Percentiles rank a stretch among this genome's conserved stretches.
Evolutionary conservation across 2,113 vertebrate species (phyloP).

Genomic region (Paradoxurus hermaphroditus): DNA sequence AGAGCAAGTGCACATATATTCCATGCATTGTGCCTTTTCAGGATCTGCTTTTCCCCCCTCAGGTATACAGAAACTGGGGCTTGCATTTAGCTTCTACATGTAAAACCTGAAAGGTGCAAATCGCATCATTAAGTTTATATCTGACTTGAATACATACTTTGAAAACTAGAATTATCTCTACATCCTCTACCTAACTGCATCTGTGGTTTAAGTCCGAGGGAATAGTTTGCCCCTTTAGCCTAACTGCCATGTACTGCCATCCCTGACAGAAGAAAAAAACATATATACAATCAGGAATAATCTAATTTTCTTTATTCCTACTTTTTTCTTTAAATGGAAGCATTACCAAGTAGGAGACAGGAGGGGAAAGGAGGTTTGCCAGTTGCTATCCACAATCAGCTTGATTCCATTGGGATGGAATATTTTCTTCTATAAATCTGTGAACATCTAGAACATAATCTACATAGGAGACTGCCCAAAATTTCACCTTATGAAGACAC

Average conservation of each 20-base stretch:
- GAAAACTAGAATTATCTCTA: conserved; percentile 40
- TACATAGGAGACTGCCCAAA: not conserved
- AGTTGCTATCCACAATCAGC: not conserved
- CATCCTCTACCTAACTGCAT: not conserved
- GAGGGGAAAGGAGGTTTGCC: not conserved
- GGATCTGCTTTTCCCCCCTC: not conserved
- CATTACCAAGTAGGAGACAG: not conserved
- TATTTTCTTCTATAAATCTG: not conserved
- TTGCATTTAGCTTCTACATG: not conserved
- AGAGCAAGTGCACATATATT: not conserved
- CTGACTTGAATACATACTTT: conserved; percentile 8
- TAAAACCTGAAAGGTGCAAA: conserved; percentile 14
- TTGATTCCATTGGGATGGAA: not conserved
- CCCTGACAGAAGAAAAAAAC: not conserved
- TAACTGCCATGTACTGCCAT: not conserved
- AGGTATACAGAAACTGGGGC: not conserved
- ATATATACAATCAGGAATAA: not conserved
- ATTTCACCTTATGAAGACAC: not conserved
- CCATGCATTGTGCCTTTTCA: not conserved
- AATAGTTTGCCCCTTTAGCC: not conserved
- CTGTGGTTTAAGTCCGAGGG: not conserved
- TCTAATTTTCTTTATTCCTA: not conserved
- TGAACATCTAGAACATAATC: not conserved
- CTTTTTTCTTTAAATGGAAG: conserved; percentile 43
- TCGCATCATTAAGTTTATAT: not conserved